Evolutionary conservation across 1,140 invertebrate genomes (phyloP).

Genomic region (Pygmarrhopalites habei): DNA sequence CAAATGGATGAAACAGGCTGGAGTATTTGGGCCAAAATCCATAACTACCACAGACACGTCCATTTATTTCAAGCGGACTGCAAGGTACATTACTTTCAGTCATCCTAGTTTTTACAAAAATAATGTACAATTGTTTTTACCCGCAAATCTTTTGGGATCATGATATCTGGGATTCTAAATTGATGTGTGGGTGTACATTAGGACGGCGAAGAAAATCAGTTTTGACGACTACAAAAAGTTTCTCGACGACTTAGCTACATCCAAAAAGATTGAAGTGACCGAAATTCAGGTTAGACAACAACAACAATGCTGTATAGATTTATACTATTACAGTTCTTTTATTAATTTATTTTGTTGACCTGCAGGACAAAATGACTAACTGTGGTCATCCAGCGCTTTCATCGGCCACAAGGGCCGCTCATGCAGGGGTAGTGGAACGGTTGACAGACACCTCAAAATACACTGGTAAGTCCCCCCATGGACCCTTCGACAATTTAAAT

Average conservation of each 20-base stretch:
- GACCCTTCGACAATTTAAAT: too few species aligned
- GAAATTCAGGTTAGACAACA: too few species aligned
- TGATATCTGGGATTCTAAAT: too few species aligned
- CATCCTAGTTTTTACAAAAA: too few species aligned
- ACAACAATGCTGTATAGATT: too few species aligned
- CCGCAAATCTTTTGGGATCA: too few species aligned
- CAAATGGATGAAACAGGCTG: slow-evolving; percentile 92
- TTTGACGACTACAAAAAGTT: slow-evolving; percentile 72
- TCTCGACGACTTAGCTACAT: slow-evolving; percentile 69
- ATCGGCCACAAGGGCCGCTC: slow-evolving; percentile 48
- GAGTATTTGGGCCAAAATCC: slow-evolving; percentile 82
- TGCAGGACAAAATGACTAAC: slow-evolving; percentile 62
- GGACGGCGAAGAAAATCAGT: slow-evolving; percentile 54
- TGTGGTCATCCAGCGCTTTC: slow-evolving; percentile 48
- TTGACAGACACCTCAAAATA: slow-evolving; percentile 84
- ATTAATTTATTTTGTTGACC: too few species aligned
- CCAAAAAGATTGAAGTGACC: slow-evolving; percentile 63
- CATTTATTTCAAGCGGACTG: slow-evolving; percentile 73
- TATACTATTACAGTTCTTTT: too few species aligned
- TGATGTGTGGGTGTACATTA: too few species aligned
- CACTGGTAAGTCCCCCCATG: too few species aligned
- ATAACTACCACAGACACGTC: slow-evolving; percentile 83
- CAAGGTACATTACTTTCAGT: too few species aligned
- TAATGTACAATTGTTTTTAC: too few species aligned
- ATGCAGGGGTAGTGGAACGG: slow-evolving; percentile 67